phyloP scores from a whole-genome alignment of 2,888 invertebrate species.

The Plutella xylostella region DNA sequence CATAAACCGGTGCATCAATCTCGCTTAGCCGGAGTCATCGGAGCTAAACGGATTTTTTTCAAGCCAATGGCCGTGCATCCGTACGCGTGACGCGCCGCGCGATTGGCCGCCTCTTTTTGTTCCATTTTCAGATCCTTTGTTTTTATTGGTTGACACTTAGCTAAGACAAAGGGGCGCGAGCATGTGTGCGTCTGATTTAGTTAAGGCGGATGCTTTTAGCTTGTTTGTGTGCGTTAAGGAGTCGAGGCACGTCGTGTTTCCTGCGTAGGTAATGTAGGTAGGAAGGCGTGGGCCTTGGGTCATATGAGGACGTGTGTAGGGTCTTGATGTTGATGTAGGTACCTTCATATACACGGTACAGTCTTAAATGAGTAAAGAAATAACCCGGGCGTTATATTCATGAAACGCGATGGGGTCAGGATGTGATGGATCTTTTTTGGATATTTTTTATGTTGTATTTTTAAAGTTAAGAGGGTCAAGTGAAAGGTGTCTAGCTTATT shows the following conservation, averaged over 20 bases:
- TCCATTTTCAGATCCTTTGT: constrained; percentile 69
- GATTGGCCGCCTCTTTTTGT: constrained; percentile 67
- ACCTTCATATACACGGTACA: too few species aligned
- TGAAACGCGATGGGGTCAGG: not conserved
- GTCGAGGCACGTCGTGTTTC: constrained; percentile 31
- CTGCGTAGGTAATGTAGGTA: constrained; percentile 36
- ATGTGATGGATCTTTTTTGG: not conserved
- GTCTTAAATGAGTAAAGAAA: not conserved
- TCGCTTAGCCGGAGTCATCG: constrained; percentile 61
- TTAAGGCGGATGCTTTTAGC: constrained; percentile 23
- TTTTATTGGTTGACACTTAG: constrained; percentile 71
- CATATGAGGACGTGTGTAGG: constrained; percentile 44
- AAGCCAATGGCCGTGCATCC: constrained; percentile 67
- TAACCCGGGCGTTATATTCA: not conserved
- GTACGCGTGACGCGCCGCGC: constrained; percentile 61
- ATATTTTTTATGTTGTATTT: not conserved
- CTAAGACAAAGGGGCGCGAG: constrained; percentile 67
- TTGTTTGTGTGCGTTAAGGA: constrained; percentile 59
- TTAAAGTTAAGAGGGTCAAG: too few species aligned
- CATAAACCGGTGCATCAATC: constrained; percentile 53
- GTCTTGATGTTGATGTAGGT: constrained; percentile 60
- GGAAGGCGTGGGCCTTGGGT: constrained; percentile 37
- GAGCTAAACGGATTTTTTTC: constrained; percentile 66
- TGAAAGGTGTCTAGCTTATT: too few species aligned
- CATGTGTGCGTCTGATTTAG: constrained; percentile 53